phyloP scores from a whole-genome alignment of 1,140 invertebrate genomes.

The Eurosta solidaginis region DNA sequence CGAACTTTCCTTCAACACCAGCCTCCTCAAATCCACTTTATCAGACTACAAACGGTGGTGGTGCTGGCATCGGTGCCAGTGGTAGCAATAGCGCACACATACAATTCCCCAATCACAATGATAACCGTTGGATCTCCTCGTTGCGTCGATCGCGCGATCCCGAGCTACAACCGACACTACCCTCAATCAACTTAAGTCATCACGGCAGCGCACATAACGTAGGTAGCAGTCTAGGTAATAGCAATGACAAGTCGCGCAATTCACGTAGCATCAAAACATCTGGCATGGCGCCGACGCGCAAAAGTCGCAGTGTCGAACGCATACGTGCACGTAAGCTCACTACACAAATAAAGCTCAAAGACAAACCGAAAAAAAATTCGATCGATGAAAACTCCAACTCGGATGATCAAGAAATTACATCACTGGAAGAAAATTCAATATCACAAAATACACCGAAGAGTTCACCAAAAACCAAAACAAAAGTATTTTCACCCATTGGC shows the following conservation, averaged over 20 bases:
- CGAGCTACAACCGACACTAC: conserved; percentile 69
- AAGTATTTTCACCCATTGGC: conserved; percentile 74
- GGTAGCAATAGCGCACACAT: conserved; percentile 33
- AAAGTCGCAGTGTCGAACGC: conserved; percentile 65
- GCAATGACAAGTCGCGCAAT: conserved; percentile 41
- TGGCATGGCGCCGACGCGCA: conserved; percentile 53
- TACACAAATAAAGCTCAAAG: conserved; percentile 46
- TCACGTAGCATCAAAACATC: conserved; percentile 47
- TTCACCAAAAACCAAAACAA: conserved; percentile 62
- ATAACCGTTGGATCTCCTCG: conserved; percentile 61
- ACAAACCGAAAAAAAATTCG: conserved; percentile 54
- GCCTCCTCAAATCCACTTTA: conserved; percentile 1
- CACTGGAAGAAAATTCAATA: conserved; percentile 54
- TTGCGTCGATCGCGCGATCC: conserved; percentile 66
- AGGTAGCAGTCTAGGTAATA: conserved; percentile 7
- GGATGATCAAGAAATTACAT: conserved; percentile 58
- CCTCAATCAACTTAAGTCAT: conserved; percentile 63
- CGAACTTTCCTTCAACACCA: conserved; percentile 32
- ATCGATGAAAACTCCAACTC: conserved; percentile 57
- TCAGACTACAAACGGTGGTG: conserved; percentile 30
- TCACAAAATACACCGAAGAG: conserved; percentile 41
- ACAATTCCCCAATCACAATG: conserved; percentile 52
- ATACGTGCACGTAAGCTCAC: conserved; percentile 55
- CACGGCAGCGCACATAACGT: conserved; percentile 52
- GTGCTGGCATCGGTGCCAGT: neutral